These are phyloP conservation scores for Papilio dardanus DNA, from an alignment of 1,140 invertebrate species.

Conservation along the genomic window DNA sequence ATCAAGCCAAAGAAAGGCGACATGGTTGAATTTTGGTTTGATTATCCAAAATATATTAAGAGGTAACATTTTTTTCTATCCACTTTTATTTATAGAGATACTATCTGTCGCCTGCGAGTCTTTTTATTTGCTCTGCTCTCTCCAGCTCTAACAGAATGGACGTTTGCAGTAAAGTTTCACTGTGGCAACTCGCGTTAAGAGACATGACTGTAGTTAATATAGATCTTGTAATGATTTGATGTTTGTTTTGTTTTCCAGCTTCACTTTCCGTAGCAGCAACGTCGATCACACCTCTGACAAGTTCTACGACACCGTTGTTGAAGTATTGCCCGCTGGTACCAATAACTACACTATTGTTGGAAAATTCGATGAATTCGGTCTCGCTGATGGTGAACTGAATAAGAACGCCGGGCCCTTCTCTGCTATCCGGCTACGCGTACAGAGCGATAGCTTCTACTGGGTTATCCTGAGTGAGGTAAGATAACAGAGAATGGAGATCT, in stretches of 20 bases:
- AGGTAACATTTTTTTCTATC: conserved; percentile 83
- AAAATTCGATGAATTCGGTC: conserved; percentile 89
- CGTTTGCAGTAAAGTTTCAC: no score
- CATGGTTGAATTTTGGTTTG: conserved; percentile 91
- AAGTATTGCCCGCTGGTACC: conserved; percentile 87
- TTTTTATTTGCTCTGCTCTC: no score
- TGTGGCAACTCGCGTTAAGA: no score
- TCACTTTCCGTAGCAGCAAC: conserved; percentile 95
- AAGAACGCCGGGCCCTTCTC: conserved; percentile 86
- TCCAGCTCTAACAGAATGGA: no score
- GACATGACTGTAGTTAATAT: no score
- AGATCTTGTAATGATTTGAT: conserved; percentile 22
- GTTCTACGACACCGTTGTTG: conserved; percentile 94
- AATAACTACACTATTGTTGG: conserved; percentile 89
- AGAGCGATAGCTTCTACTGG: conserved; percentile 93
- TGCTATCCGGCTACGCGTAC: conserved; percentile 89
- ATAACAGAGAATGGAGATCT: no score
- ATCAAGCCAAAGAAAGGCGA: conserved; percentile 93
- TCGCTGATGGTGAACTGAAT: conserved; percentile 89
- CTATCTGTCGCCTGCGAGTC: no score
- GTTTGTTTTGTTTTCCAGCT: conserved; percentile 82
- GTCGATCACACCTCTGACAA: conserved; percentile 95
- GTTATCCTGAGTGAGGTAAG: conserved; percentile 96
- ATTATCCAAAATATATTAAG: conserved; percentile 88
- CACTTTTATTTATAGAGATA: not conserved